Evolutionary conservation across 2,113 vertebrate genomes (phyloP).

Genomic region (Ahaetulla prasina): DNA sequence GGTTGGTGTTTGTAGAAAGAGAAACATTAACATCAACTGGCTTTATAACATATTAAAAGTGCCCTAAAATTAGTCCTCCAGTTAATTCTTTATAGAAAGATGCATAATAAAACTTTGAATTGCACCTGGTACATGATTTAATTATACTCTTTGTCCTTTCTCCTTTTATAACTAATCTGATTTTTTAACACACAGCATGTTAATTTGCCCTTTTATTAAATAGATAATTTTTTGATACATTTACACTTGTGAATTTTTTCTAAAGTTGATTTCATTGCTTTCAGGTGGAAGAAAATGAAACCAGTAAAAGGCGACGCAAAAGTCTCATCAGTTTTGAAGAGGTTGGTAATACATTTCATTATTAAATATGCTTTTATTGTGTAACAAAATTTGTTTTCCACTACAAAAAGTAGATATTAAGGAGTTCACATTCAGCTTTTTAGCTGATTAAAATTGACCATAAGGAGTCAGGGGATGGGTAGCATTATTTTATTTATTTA

Average conservation of each 20-base stretch:
- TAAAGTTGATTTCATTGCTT: conserved; percentile 34
- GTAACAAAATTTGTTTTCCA: background rate
- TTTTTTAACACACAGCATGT: background rate
- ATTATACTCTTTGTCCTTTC: background rate
- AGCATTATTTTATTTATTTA: background rate
- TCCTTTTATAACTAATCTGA: background rate
- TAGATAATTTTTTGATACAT: background rate
- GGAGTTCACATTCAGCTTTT: background rate
- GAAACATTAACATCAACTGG: background rate
- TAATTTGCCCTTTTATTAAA: background rate
- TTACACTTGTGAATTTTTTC: background rate
- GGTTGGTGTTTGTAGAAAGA: background rate
- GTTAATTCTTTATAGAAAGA: background rate
- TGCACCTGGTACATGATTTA: background rate
- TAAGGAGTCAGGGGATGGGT: background rate
- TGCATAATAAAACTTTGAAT: accelerated
- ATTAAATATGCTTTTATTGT: background rate
- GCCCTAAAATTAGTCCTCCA: background rate
- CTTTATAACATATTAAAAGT: background rate
- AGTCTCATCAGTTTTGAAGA: conserved; percentile 77
- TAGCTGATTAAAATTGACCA: background rate
- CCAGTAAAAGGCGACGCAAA: conserved; percentile 85
- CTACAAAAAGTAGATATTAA: background rate
- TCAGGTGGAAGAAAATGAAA: conserved; percentile 81
- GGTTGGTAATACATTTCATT: conserved; percentile 69